These are phyloP conservation scores for Caenorhabditis sp. DNA, from an alignment of 2,888 invertebrate species.

Conservation along the genomic window DNA sequence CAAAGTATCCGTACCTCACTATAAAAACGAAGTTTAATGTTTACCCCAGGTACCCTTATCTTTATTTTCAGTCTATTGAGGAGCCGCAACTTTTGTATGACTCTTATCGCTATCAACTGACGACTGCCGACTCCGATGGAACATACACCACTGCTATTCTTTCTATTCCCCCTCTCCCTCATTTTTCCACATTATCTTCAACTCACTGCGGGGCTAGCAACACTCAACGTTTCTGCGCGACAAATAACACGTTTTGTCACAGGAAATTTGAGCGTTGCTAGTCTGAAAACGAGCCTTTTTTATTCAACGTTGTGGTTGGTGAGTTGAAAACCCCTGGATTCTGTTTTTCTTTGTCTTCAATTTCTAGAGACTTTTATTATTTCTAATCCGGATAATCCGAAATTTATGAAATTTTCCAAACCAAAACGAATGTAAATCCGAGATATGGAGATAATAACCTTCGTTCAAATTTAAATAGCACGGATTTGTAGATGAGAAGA, in stretches of 20 bases:
- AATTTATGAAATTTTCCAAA: too few species aligned
- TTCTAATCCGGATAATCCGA: too few species aligned
- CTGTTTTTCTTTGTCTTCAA: background rate
- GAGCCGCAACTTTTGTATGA: constrained; percentile 11
- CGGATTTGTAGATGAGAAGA: background rate
- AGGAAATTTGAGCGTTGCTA: constrained; percentile 60
- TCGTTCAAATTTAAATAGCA: background rate
- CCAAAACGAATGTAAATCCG: background rate
- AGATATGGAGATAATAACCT: background rate
- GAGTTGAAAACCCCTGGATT: background rate
- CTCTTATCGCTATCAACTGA: constrained; percentile 29
- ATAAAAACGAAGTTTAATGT: constrained; percentile 43
- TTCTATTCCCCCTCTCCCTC: background rate
- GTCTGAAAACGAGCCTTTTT: constrained; percentile 1
- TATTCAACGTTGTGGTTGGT: background rate
- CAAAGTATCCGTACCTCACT: constrained; percentile 35
- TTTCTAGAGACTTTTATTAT: background rate
- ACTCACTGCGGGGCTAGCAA: constrained; percentile 12
- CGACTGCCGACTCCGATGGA: background rate
- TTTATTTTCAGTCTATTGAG: background rate
- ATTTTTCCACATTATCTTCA: background rate
- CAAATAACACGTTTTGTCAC: constrained; percentile 44
- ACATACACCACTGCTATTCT: constrained; percentile 7
- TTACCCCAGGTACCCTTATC: constrained; percentile 28
- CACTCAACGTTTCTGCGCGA: constrained; percentile 45